Evolutionary conservation across 2,888 invertebrate species (phyloP), one percentile per base, ranked within the genome.

Genomic region (Eupithecia tripunctaria): DNA sequence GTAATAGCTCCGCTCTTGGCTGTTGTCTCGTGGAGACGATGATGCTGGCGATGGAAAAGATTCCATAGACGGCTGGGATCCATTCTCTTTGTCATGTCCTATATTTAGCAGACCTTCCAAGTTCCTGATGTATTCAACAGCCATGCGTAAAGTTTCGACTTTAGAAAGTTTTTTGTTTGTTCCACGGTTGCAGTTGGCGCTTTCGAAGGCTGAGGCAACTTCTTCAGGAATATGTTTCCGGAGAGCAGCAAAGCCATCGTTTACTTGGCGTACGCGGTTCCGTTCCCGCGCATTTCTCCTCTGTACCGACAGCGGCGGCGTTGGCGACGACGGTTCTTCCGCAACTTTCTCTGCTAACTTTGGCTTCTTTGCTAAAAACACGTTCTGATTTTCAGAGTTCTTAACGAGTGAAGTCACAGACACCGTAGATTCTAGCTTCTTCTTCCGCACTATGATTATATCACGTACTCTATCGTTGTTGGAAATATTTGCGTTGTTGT

Each of bases 211-310:
- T 68, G 96, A 95, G 0, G 97, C 97, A 0, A 97, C 97, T 86
- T 97, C 97, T 70, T 96, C 97, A 0, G 98, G 98, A 78, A 98
- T 98, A 86, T 97, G 98, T 82, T 97, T 97, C 27, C 98, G 95
- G 1, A 98, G 91, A n/a, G 97, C 97, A 0, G 98, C 97, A 88
- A 98, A 98, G 25, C 98, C 98, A 84, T 98, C 97, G 91, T 98
- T 98, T 36, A 98, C 98, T 95, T 98, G 98, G 81, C 98, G 97
- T 14, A 98, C 98, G 75, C 99, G 95, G 91, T 98, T 98, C 27
- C 99, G 94, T 95, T 99, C 99, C 69, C 99, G 96, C 76, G 98
- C 98, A 93, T 99, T 99, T 84, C 99, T 94, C 63, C 98, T 95
- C 0, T 98, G 98, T 10, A 98, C 98, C 0, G 98, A 97, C 29